Evolutionary conservation across 2,113 vertebrate species (phyloP).

Genomic region (Rhizomys pruinosus): DNA sequence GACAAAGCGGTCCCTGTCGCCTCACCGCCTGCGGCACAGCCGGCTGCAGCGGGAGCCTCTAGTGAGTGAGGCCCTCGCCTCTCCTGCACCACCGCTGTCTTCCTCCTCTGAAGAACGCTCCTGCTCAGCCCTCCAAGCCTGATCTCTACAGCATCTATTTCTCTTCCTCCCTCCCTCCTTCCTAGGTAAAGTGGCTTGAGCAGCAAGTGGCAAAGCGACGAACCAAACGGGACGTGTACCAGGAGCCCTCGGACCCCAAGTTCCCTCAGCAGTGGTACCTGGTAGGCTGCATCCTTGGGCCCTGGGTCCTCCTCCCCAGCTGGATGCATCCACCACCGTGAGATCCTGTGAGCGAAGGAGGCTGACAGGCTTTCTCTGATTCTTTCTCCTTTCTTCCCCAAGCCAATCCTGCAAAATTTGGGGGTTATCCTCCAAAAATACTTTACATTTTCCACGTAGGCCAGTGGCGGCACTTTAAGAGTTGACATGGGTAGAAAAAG

Average conservation of each 20-base stretch:
- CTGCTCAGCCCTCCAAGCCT: neutral
- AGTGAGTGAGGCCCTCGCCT: constrained; percentile 82
- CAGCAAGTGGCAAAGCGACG: constrained; percentile 94
- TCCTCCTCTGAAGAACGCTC: neutral
- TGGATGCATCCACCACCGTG: neutral
- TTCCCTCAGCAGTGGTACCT: constrained; percentile 98
- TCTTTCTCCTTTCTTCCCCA: neutral
- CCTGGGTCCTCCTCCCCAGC: neutral
- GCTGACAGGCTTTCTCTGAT: neutral
- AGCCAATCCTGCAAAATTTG: neutral
- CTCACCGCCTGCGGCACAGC: constrained; percentile 90
- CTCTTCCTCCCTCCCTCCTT: neutral
- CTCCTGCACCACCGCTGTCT: neutral
- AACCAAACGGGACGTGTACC: constrained; percentile 92
- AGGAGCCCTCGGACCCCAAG: constrained; percentile 93
- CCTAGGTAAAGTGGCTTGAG: constrained; percentile 94
- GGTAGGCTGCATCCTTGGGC: constrained; percentile 84
- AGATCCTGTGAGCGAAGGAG: neutral
- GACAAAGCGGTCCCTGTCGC: constrained; percentile 92
- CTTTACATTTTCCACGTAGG: accelerated
- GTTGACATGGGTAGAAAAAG: neutral
- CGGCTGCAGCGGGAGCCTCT: constrained; percentile 90
- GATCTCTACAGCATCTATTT: neutral
- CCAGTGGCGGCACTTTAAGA: neutral
- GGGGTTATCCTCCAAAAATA: neutral